Percentiles rank a stretch among this genome's conserved stretches.
Evolutionary conservation across 2,113 vertebrate species (phyloP).

Genomic region (Suncus etruscus): DNA sequence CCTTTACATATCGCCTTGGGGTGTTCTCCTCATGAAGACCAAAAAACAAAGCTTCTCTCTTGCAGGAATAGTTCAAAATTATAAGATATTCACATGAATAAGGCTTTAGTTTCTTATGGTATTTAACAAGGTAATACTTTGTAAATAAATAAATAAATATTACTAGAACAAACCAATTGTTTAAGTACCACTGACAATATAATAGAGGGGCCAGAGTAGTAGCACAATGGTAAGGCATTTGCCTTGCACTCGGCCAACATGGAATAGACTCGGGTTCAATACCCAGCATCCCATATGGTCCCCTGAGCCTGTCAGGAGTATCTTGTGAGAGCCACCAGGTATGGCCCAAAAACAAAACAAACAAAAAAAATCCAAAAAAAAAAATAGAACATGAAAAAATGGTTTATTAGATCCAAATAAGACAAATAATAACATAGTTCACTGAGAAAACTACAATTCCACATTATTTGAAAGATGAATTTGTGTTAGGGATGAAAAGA

Average conservation of each 20-base stretch:
- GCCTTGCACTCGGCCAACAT: too few relatives aligned
- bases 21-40: neutral
- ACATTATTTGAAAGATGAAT: neutral
- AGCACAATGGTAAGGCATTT: too few relatives aligned
- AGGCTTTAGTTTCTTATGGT: neutral
- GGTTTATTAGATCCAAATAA: neutral
- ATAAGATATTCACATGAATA: neutral
- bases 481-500: neutral
- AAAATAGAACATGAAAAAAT: neutral
- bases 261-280: too few relatives aligned
- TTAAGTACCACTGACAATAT: neutral
- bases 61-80: constrained; percentile 17
- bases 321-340: too few relatives aligned
- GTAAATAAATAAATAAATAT: too few relatives aligned
- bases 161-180: too few relatives aligned
- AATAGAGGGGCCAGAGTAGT: too few relatives aligned
- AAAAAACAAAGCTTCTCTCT: constrained; percentile 9
- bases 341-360: too few relatives aligned
- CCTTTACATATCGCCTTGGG: neutral
- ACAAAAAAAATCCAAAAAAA: too few relatives aligned
- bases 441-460: constrained; percentile 29
- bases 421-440: neutral
- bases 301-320: too few relatives aligned
- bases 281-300: too few relatives aligned
- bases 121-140: too few relatives aligned